phyloP scores from a whole-genome alignment of 2,113 vertebrate species.

The Physeter macrocephalus region DNA sequence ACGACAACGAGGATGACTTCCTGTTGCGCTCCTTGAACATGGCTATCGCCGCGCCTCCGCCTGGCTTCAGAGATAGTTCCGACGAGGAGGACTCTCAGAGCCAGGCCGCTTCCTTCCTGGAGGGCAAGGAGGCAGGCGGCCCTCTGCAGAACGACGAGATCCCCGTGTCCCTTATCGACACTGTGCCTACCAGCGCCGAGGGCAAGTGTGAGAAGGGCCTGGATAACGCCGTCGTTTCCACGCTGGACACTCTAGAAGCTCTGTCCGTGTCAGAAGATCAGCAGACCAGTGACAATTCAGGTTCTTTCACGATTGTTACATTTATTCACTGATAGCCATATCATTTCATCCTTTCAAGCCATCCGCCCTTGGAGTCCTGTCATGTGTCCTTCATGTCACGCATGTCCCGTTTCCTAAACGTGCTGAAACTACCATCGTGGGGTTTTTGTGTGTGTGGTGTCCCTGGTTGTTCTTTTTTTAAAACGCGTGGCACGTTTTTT shows the following conservation, averaged over 20 bases:
- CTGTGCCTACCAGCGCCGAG: conserved; percentile 89
- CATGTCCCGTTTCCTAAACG: conserved; percentile 73
- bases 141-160: conserved; percentile 86
- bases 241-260: conserved; percentile 93
- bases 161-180: conserved; percentile 97
- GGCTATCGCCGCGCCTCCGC: conserved; percentile 97
- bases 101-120: conserved; percentile 80
- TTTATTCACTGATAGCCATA: conserved; percentile 93
- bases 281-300: conserved; percentile 97
- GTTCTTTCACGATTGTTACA: conserved; percentile 98
- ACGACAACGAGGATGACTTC: conserved; percentile 93
- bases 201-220: conserved; percentile 87
- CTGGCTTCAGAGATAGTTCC: conserved; percentile 98
- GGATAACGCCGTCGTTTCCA: conserved; percentile 91
- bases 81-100: conserved; percentile 95
- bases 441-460: conserved; percentile 22
- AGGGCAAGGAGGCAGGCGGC: conserved; percentile 77
- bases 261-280: conserved; percentile 96
- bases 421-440: conserved; percentile 70
- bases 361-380: conserved; percentile 83
- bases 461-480: conserved; percentile 58
- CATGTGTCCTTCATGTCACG: conserved; percentile 64
- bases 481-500: not conserved
- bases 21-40: conserved; percentile 96
- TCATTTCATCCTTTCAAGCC: conserved; percentile 83